Conservation (phyloP, 2,797 vertebrate genomes). For the Phataginus tricuspis region DNA sequence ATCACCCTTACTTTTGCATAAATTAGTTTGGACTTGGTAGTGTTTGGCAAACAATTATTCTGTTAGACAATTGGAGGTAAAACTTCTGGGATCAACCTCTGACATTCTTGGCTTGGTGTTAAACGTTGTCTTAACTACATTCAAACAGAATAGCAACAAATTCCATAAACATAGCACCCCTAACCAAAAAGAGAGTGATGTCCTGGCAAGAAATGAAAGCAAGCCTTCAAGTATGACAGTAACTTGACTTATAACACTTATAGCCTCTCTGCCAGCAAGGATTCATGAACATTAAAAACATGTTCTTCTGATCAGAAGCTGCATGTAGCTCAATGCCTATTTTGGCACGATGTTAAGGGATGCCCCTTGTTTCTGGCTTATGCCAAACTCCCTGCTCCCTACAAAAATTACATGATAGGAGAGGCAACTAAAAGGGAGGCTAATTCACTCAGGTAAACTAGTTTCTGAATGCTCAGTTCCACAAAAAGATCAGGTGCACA, state of each 20-base stretch:
- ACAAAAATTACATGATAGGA: neutral
- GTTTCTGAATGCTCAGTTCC: neutral
- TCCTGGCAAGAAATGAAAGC: conserved; percentile 58
- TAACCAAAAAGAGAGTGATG: conserved; percentile 43
- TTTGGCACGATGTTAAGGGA: conserved; percentile 24
- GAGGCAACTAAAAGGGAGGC: neutral
- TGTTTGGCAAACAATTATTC: conserved; percentile 27
- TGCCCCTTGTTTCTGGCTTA: conserved; percentile 41
- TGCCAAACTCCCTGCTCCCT: neutral
- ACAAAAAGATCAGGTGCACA: neutral
- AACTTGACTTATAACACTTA: conserved; percentile 23
- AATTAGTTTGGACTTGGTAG: conserved; percentile 17
- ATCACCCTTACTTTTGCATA: neutral
- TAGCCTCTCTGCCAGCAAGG: conserved; percentile 44
- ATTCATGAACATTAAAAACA: conserved; percentile 55
- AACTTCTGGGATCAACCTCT: conserved; percentile 42
- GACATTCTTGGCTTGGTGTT: neutral
- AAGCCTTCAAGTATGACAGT: conserved; percentile 24
- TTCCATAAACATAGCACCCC: conserved; percentile 44
- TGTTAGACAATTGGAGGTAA: conserved; percentile 12
- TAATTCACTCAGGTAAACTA: neutral
- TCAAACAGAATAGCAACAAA: conserved; percentile 46
- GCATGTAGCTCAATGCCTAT: conserved; percentile 16
- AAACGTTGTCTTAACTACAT: conserved; percentile 49
- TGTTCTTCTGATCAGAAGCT: conserved; percentile 54